Conservation (phyloP, 2,113 vertebrate genomes). For the Morone chrysops region DNA sequence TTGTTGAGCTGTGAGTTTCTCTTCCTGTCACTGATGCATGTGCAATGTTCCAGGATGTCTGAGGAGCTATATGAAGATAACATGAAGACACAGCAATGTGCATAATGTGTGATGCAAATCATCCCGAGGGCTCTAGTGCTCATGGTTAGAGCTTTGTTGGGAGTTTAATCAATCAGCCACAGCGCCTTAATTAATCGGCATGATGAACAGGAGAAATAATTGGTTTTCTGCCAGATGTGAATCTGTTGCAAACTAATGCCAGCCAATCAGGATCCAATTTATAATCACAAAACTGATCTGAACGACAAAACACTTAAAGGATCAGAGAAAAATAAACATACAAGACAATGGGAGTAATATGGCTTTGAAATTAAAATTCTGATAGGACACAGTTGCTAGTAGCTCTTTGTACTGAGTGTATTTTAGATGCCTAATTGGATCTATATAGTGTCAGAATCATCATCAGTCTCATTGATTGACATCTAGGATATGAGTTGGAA, state of each 20-base stretch:
- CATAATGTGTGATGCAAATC: slow-evolving; percentile 54
- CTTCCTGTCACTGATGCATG: neutral
- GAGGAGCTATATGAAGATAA: slow-evolving; percentile 46
- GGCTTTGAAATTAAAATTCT: slow-evolving; percentile 40
- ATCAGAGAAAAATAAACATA: slow-evolving; percentile 57
- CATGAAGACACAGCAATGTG: slow-evolving; percentile 46
- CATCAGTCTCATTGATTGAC: slow-evolving; percentile 27
- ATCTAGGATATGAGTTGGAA: slow-evolving; percentile 1
- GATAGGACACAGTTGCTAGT: slow-evolving; percentile 2
- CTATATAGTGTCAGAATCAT: slow-evolving; percentile 19
- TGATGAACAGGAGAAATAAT: slow-evolving; percentile 81
- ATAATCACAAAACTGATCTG: slow-evolving; percentile 69
- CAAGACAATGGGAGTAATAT: slow-evolving; percentile 50
- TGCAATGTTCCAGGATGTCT: slow-evolving; percentile 33
- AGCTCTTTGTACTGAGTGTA: slow-evolving; percentile 5
- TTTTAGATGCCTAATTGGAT: slow-evolving; percentile 47
- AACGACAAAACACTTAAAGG: slow-evolving; percentile 58
- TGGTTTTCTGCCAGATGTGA: slow-evolving; percentile 79
- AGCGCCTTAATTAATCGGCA: slow-evolving; percentile 77
- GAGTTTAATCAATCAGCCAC: slow-evolving; percentile 80
- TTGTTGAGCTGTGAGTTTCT: slow-evolving; percentile 33
- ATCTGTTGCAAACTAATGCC: slow-evolving; percentile 69
- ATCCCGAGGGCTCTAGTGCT: slow-evolving; percentile 47
- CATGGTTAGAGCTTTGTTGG: slow-evolving; percentile 67
- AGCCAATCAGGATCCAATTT: slow-evolving; percentile 66